Conservation (phyloP, 2,888 invertebrate species). For the Onthophagus sagittarius region DNA sequence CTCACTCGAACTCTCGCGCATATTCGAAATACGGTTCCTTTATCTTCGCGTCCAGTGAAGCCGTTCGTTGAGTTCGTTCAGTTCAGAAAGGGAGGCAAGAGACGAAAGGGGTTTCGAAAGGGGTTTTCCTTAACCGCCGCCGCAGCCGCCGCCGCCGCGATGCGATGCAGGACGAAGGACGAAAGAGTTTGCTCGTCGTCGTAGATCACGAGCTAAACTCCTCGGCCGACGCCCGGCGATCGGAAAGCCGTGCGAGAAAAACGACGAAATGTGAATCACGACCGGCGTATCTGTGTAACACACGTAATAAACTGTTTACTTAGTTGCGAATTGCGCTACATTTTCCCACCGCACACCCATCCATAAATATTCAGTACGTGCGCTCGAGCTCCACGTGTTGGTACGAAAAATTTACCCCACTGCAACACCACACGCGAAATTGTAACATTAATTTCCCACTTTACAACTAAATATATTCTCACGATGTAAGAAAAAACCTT, state of each 20-base stretch:
- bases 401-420: neutral
- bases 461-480: too few relatives aligned
- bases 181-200: neutral
- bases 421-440: too few relatives aligned
- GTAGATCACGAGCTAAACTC: neutral
- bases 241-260: neutral
- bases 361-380: neutral
- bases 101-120: slow-evolving; percentile 2
- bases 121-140: neutral
- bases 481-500: too few relatives aligned
- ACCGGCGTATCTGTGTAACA: neutral
- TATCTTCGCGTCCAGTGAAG: slow-evolving; percentile 16
- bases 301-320: neutral
- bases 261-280: neutral
- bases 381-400: neutral
- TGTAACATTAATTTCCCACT: too few relatives aligned
- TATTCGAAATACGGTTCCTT: slow-evolving; percentile 23
- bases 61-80: neutral
- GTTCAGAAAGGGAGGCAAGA: neutral
- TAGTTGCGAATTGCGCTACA: neutral
- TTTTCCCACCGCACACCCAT: neutral
- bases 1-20: slow-evolving; percentile 16
- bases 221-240: neutral
- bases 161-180: neutral
- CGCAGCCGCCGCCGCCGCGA: too few relatives aligned